Base-by-base conservation (phyloP, 2,888 invertebrate genomes). In the Kryphioiulus occultus region DNA sequence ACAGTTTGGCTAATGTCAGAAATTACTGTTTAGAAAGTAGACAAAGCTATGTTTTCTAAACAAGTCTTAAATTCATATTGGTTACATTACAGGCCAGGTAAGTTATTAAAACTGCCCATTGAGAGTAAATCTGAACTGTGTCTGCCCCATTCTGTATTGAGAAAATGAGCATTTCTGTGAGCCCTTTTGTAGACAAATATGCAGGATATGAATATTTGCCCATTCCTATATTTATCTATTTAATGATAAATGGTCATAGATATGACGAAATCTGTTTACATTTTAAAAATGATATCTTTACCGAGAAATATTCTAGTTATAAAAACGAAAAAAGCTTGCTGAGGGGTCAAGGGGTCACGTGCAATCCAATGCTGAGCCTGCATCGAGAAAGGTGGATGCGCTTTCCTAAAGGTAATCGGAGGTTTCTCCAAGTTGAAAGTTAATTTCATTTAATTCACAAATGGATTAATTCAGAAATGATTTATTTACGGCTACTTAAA, bases 141-240 rank as follows among this genome's bases (percentile, higher is more conserved):
- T 22, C 59, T 59, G 59, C n/a, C 22, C 59, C 59, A 59, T 59
- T 59, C 59, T 22, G 10, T 59, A 59, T 22, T 59, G 59, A 59
- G 59, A 59, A 22, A 59, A 59, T 59, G 59, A 59, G 59, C 59
- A 59, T 59, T 59, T 59, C 59, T 59, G 59, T 59, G 59, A 59
- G 59, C 22, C 59, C 59, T 59, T 59, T 59, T 59, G 59, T 59
- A 59, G 59, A 59, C 59, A 59, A 59, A 59, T 59, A 59, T 59
- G 59, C 59, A 59, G 59, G n/a, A 59, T 59, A 59, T 59, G 59
- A 22, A 59, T 59, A 59, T 59, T 59, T 59, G 59, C 59, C 59
- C 59, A 59, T 59, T 59, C 59, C 59, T 59, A 59, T 59, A 59
- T 59, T 59, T 59, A 59, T 59, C 59, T 59, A 59, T 59, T 59